These are phyloP conservation scores for Unio delphinus DNA, from an alignment of 2,888 invertebrate species.

Conservation along the genomic window DNA sequence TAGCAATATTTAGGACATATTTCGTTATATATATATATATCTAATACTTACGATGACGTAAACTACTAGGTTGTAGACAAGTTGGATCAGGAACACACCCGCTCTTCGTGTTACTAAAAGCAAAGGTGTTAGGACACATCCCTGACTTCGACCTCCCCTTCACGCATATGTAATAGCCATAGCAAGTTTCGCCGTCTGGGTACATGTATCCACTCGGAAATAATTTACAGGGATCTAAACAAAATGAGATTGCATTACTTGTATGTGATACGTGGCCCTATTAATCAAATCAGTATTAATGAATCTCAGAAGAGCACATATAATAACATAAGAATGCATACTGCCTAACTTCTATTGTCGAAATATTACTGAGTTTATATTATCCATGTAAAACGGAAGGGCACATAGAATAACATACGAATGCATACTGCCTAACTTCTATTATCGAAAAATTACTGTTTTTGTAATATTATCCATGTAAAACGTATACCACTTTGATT, in stretches of 20 bases:
- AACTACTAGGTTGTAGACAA: constrained; percentile 24
- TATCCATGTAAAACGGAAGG: too few relatives aligned
- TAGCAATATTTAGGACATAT: too few relatives aligned
- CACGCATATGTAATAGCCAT: constrained; percentile 42
- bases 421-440: neutral
- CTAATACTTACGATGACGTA: constrained; percentile 36
- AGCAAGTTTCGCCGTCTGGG: constrained; percentile 46
- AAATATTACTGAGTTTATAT: neutral
- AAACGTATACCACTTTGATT: too few relatives aligned
- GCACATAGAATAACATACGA: neutral
- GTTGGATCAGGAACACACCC: constrained; percentile 36
- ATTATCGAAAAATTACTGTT: neutral
- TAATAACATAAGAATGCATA: neutral
- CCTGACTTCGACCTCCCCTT: constrained; percentile 34
- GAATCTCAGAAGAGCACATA: neutral
- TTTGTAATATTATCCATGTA: too few relatives aligned
- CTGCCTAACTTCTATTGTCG: neutral
- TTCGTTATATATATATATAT: too few relatives aligned
- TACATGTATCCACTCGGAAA: constrained; percentile 28
- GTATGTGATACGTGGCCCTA: neutral
- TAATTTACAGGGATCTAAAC: constrained; percentile 38
- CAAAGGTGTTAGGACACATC: constrained; percentile 33
- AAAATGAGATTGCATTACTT: neutral
- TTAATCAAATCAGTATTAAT: neutral
- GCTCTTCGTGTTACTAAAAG: constrained; percentile 35